These are phyloP conservation scores for Microdon myrmicae DNA, from an alignment of 2,888 invertebrate species.

Conservation along the genomic window DNA sequence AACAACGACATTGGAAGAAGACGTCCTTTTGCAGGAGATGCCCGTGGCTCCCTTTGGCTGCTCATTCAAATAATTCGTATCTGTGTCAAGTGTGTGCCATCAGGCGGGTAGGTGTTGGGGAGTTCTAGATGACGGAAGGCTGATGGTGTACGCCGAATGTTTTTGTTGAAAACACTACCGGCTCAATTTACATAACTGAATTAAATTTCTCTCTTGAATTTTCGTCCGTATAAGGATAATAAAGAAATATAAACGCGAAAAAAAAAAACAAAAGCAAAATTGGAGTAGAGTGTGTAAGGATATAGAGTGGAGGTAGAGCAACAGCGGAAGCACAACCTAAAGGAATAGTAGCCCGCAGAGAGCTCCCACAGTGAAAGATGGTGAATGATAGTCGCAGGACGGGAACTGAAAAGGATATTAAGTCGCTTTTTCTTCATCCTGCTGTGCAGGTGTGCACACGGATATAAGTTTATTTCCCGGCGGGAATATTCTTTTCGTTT, in stretches of 20 bases:
- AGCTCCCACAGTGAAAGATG: too few species aligned
- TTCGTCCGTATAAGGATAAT: conserved; percentile 49
- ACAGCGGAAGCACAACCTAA: neutral
- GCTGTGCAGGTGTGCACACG: conserved; percentile 37
- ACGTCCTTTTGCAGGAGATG: conserved; percentile 10
- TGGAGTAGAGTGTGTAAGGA: too few species aligned
- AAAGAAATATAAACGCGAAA: conserved; percentile 49
- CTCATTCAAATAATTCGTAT: conserved; percentile 15
- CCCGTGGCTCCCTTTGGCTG: conserved; percentile 28
- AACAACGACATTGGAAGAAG: conserved; percentile 21
- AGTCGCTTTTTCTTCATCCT: conserved; percentile 29
- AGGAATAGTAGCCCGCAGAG: too few species aligned
- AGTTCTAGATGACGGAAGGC: too few species aligned
- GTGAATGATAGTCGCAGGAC: conserved; percentile 38
- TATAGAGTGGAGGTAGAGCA: neutral
- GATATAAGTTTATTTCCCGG: conserved; percentile 48
- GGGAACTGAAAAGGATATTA: conserved; percentile 22
- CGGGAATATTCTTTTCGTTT: conserved; percentile 41
- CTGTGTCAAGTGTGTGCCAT: too few species aligned
- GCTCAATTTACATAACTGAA: conserved; percentile 52
- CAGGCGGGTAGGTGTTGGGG: neutral
- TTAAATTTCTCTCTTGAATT: conserved; percentile 52
- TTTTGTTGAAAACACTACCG: conserved; percentile 51
- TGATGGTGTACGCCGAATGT: too few species aligned
- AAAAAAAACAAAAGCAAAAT: conserved; percentile 29